phyloP scores from a whole-genome alignment of 2,113 vertebrate species.

The Suricata suricatta region DNA sequence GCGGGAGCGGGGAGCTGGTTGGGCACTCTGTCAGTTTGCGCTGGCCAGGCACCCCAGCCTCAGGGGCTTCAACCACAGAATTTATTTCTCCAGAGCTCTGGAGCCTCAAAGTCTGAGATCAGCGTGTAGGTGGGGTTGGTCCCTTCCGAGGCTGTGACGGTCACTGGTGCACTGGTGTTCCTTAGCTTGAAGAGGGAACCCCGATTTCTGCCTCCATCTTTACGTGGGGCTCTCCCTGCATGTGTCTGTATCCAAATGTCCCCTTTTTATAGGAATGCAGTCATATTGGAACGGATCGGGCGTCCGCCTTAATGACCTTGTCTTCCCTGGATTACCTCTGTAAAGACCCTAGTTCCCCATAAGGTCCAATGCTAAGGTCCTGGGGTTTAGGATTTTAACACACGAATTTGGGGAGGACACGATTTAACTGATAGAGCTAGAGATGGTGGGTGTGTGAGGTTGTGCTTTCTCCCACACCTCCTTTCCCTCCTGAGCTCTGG shows the following conservation, averaged over 20 bases:
- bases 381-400: background rate
- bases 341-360: background rate
- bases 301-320: background rate
- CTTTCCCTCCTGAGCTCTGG: background rate
- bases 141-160: no score
- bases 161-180: background rate
- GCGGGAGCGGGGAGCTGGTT: background rate
- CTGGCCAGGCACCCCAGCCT: no score
- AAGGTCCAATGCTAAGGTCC: background rate
- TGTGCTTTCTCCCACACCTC: background rate
- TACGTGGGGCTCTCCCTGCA: background rate
- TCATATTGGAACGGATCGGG: background rate
- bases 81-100: background rate
- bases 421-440: background rate
- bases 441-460: no score
- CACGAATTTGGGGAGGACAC: background rate
- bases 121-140: background rate
- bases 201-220: background rate
- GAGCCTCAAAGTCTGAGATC: background rate
- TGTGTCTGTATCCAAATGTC: background rate
- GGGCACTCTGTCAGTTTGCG: no score
- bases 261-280: background rate
- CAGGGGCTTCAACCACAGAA: fast-evolving
- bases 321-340: background rate
- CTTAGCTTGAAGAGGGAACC: background rate